phyloP scores from a whole-genome alignment of 2,113 vertebrate species.

The Ginglymostoma cirratum region DNA sequence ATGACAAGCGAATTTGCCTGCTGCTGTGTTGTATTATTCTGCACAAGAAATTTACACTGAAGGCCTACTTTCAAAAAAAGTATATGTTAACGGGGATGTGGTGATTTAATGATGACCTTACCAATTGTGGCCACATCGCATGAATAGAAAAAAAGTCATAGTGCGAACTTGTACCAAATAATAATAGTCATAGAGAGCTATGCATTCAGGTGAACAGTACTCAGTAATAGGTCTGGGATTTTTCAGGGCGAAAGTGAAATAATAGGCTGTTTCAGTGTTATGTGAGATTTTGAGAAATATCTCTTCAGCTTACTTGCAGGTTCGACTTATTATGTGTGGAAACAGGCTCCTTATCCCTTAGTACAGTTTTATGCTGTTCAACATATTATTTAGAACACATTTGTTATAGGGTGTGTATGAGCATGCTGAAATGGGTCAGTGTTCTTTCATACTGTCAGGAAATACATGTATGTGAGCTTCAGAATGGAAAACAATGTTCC shows the following conservation, averaged over 20 bases:
- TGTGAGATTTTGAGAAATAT: neutral
- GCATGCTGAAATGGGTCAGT: neutral
- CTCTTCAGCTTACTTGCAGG: neutral
- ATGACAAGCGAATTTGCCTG: neutral
- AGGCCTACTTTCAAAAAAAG: neutral
- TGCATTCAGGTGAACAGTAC: neutral
- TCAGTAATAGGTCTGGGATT: neutral
- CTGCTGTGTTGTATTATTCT: neutral
- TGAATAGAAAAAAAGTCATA: neutral
- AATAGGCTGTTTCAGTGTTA: neutral
- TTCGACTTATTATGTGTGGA: neutral
- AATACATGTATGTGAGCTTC: neutral
- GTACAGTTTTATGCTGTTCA: neutral
- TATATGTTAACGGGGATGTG: neutral
- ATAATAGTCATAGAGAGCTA: neutral
- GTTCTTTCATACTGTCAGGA: neutral
- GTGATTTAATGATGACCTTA: neutral
- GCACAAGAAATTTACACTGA: neutral
- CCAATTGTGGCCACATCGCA: neutral
- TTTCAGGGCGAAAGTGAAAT: neutral
- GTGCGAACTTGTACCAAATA: neutral
- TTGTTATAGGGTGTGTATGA: neutral
- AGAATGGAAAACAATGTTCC: neutral
- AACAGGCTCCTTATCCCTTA: neutral
- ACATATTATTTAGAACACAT: neutral